phyloP scores from a whole-genome alignment of 2,888 invertebrate genomes.

The Rutpela maculata region DNA sequence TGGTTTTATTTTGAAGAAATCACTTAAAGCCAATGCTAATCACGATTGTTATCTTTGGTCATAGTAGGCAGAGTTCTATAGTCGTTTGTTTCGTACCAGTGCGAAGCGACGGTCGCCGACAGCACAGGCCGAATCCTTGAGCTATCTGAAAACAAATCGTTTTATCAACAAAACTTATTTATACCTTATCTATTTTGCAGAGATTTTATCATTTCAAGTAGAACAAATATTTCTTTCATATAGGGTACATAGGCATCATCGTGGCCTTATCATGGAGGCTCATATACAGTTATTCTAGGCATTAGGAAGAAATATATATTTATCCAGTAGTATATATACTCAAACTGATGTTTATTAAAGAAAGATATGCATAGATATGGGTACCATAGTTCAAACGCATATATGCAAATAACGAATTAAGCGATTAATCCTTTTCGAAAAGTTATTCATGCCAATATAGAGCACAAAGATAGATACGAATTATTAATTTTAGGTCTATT shows the following conservation, averaged over 20 bases:
- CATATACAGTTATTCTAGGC: neutral
- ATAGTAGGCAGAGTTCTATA: slow-evolving; percentile 49
- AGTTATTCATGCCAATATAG: too few species aligned
- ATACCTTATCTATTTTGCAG: slow-evolving; percentile 49
- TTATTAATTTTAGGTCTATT: neutral
- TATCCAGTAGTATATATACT: too few species aligned
- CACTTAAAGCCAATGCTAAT: slow-evolving; percentile 44
- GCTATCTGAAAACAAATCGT: slow-evolving; percentile 41
- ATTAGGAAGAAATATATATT: neutral
- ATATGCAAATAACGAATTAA: too few species aligned
- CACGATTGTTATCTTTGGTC: slow-evolving; percentile 52
- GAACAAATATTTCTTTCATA: neutral
- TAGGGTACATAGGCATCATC: neutral
- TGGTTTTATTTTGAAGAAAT: slow-evolving; percentile 34
- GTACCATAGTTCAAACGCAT: too few species aligned
- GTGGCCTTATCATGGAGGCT: neutral
- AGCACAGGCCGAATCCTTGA: slow-evolving; percentile 39
- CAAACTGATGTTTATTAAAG: too few species aligned
- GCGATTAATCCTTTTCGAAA: too few species aligned
- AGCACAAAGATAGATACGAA: too few species aligned
- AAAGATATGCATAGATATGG: too few species aligned
- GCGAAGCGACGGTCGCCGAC: slow-evolving; percentile 57
- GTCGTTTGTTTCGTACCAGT: slow-evolving; percentile 48
- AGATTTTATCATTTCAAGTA: slow-evolving; percentile 49
- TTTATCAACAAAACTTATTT: slow-evolving; percentile 49